Percentiles rank a stretch among this genome's conserved stretches.
phyloP scores from a whole-genome alignment of 2,113 vertebrate species.

The Panthera uncia region DNA sequence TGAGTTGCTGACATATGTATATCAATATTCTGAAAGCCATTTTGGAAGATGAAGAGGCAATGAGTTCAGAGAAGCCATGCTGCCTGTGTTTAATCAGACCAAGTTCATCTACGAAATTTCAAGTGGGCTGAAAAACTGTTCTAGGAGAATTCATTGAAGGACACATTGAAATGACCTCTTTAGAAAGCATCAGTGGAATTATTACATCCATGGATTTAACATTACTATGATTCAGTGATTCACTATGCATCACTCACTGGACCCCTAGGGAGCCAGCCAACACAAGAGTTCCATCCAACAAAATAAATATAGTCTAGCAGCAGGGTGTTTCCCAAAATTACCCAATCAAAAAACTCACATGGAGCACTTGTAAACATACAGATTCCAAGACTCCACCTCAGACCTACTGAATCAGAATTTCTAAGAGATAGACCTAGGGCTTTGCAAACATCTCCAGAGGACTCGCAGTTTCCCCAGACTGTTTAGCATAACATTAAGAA shows the following conservation, averaged over 20 bases:
- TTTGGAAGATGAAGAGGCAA: not conserved
- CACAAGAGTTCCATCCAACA: not conserved
- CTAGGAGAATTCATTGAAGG: conserved; percentile 9
- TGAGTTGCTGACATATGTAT: not conserved
- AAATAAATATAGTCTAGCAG: not conserved
- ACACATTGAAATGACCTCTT: conserved; percentile 2
- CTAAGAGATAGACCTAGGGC: not conserved
- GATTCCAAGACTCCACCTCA: not conserved
- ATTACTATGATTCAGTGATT: not conserved
- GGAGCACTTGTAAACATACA: not conserved
- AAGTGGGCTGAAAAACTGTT: not conserved
- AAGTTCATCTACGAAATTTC: conserved; percentile 44
- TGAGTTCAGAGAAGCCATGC: not conserved
- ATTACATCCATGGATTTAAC: not conserved
- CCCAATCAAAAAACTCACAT: not conserved
- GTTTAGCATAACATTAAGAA: conserved; percentile 1
- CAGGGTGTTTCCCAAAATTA: not conserved
- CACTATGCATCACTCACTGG: not conserved
- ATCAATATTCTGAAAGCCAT: conserved; percentile 29
- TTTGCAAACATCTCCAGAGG: not conserved
- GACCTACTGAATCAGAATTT: not conserved
- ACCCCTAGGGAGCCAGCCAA: not conserved
- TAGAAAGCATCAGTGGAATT: conserved; percentile 9
- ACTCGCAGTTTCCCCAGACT: not conserved
- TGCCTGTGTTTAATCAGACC: conserved; percentile 34